Evolutionary conservation across 2,113 vertebrate genomes (phyloP).

Genomic region (Oreocharis arfaki): DNA sequence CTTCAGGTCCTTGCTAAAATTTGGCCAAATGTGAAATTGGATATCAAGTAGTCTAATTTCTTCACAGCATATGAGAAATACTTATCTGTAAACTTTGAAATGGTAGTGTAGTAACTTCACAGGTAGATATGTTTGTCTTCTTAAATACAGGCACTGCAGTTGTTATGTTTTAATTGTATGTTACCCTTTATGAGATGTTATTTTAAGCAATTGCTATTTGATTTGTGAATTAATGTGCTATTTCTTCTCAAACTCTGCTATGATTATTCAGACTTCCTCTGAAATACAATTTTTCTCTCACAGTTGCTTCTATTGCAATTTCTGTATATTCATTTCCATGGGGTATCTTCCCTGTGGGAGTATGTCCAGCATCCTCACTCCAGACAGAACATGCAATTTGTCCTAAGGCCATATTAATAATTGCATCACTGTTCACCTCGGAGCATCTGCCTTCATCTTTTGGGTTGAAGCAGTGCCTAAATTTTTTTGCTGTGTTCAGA

Average conservation of each 20-base stretch:
- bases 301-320: background rate
- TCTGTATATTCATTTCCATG: background rate
- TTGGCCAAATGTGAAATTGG: background rate
- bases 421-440: background rate
- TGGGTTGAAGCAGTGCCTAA: background rate
- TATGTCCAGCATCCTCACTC: background rate
- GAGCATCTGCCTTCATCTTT: background rate
- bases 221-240: background rate
- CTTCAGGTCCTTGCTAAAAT: background rate
- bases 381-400: background rate
- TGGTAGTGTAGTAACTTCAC: background rate
- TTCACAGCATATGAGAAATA: background rate
- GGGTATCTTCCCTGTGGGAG: background rate
- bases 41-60: background rate
- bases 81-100: background rate
- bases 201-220: background rate
- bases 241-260: background rate
- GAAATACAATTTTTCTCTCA: background rate
- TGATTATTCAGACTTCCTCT: background rate
- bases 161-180: background rate
- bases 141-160: background rate
- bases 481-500: background rate
- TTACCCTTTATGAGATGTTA: background rate
- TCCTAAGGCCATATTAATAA: background rate
- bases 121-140: background rate